Conservation (phyloP, 2,888 invertebrate genomes). For the Herminia tarsipennalis region DNA sequence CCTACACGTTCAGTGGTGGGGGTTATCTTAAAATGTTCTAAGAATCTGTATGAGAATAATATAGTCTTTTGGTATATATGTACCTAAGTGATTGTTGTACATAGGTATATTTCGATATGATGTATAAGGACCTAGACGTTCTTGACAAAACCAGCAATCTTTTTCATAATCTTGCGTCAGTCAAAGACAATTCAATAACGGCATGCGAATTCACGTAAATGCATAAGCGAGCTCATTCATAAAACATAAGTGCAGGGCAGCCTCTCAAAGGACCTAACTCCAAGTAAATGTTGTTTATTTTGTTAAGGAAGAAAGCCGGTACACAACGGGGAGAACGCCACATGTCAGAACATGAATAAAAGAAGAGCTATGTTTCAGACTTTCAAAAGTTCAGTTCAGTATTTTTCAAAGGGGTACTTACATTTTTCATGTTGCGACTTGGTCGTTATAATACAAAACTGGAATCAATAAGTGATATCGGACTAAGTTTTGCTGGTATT, state of each 20-base stretch:
- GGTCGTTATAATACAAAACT: slow-evolving; percentile 57
- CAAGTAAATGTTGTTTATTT: slow-evolving; percentile 84
- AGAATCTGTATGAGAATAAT: slow-evolving; percentile 60
- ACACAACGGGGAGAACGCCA: slow-evolving; percentile 78
- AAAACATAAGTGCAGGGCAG: slow-evolving; percentile 75
- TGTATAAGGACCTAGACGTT: slow-evolving; percentile 2
- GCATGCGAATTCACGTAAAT: slow-evolving; percentile 57
- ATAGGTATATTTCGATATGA: no score
- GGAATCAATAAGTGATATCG: slow-evolving; percentile 44
- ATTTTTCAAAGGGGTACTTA: slow-evolving; percentile 74
- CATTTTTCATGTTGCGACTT: slow-evolving; percentile 65
- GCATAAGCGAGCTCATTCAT: slow-evolving; percentile 80
- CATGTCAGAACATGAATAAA: slow-evolving; percentile 84
- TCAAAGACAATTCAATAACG: slow-evolving; percentile 28
- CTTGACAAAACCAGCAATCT: neutral
- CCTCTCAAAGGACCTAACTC: slow-evolving; percentile 81
- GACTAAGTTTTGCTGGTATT: neutral
- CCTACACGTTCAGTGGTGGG: slow-evolving; percentile 77
- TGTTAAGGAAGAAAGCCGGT: slow-evolving; percentile 82
- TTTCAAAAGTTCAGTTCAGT: slow-evolving; percentile 77
- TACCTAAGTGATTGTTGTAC: slow-evolving; percentile 28
- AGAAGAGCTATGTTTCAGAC: slow-evolving; percentile 82
- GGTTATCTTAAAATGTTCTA: slow-evolving; percentile 80
- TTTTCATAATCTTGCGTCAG: slow-evolving; percentile 9
- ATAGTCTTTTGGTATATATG: slow-evolving; percentile 41